Evolutionary conservation across 2,888 invertebrate species (phyloP).

Genomic region (Hofmannophila pseudospretella): DNA sequence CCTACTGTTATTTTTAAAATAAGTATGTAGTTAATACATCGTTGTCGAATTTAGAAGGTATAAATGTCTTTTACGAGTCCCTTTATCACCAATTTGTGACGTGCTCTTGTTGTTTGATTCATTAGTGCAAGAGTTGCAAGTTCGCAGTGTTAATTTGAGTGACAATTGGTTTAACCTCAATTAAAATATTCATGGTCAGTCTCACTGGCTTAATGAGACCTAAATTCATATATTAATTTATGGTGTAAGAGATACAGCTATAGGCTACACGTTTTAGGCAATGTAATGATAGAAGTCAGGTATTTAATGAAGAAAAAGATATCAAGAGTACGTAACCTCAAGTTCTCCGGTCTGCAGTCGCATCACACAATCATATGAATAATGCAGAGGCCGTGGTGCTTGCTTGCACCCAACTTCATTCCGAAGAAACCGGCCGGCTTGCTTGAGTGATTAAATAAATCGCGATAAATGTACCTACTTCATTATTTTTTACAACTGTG

Average conservation of each 20-base stretch:
- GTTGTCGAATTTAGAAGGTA: constrained; percentile 4
- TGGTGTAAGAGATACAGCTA: neutral
- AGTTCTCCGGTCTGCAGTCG: constrained; percentile 10
- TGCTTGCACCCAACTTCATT: constrained; percentile 8
- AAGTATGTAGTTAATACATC: neutral
- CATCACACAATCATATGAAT: constrained; percentile 24
- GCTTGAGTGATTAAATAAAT: too few species aligned
- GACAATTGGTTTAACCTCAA: constrained; percentile 72
- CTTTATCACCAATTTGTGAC: constrained; percentile 4
- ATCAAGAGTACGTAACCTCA: too few species aligned
- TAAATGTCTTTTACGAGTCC: neutral
- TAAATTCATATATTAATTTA: constrained; percentile 6
- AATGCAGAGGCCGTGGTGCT: constrained; percentile 20
- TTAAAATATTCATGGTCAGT: constrained; percentile 47
- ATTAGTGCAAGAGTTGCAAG: constrained; percentile 29
- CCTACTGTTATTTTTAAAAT: neutral
- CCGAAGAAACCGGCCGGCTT: constrained; percentile 7
- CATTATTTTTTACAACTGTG: too few species aligned
- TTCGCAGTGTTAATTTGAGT: constrained; percentile 42
- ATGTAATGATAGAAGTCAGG: too few species aligned
- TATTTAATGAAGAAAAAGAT: too few species aligned
- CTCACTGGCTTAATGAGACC: constrained; percentile 22
- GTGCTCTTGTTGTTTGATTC: constrained; percentile 20
- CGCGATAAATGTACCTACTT: too few species aligned
- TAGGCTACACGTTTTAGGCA: neutral